phyloP scores from a whole-genome alignment of 2,888 invertebrate genomes.

The Agrilus biguttatus region DNA sequence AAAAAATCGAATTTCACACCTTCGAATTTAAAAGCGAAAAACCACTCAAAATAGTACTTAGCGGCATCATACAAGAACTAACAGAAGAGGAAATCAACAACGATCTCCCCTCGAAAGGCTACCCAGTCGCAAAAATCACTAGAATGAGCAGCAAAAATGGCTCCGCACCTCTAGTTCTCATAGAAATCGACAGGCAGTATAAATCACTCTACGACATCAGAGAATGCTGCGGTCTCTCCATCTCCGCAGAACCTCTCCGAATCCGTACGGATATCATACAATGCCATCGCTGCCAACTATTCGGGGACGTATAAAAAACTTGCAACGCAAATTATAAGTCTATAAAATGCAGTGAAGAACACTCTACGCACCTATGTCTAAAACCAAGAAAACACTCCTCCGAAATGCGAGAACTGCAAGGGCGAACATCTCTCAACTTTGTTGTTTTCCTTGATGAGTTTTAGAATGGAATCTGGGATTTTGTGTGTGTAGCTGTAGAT shows the following conservation, averaged over 20 bases:
- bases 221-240: conserved; percentile 20
- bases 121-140: conserved; percentile 28
- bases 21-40: conserved; percentile 24
- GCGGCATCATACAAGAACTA: conserved; percentile 8
- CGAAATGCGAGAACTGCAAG: too few relatives aligned
- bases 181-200: conserved; percentile 22
- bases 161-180: conserved; percentile 16
- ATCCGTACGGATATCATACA: conserved; percentile 14
- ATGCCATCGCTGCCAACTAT: conserved; percentile 31
- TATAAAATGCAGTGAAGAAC: conserved; percentile 30
- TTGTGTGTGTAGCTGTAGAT: too few relatives aligned
- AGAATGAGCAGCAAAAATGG: conserved; percentile 22
- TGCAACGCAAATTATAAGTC: conserved; percentile 26
- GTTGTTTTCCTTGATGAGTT: too few relatives aligned
- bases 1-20: conserved; percentile 27
- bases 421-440: conserved; percentile 4
- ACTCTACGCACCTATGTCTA: conserved; percentile 13
- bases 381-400: too few relatives aligned
- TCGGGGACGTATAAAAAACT: conserved; percentile 31
- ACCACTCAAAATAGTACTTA: conserved; percentile 27
- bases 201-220: conserved; percentile 11
- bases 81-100: conserved; percentile 20
- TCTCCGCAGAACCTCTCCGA: conserved; percentile 25
- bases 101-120: conserved; percentile 19
- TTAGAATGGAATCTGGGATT: too few relatives aligned